Conservation (phyloP, 2,113 vertebrate species). For the Psittacara wagleri region DNA sequence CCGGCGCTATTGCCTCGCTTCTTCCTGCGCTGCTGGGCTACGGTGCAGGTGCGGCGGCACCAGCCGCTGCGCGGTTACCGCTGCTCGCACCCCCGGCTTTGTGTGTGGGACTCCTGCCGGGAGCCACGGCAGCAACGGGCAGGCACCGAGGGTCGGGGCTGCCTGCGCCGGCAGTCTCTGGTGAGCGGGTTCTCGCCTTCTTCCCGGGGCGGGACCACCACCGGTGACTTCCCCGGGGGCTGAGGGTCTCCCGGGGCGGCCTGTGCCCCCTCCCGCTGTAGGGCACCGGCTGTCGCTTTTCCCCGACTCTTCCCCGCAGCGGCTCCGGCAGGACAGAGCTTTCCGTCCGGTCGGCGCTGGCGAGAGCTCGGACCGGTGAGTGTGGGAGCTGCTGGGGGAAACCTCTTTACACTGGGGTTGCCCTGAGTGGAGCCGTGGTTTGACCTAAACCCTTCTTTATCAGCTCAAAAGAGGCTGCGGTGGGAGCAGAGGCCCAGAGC, state of each 20-base stretch:
- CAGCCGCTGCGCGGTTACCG: too few species aligned
- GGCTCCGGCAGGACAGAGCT: neutral
- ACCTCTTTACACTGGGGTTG: neutral
- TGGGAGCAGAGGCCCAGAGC: neutral
- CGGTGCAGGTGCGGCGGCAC: neutral
- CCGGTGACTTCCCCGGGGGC: neutral
- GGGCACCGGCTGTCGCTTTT: neutral
- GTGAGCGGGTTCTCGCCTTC: neutral
- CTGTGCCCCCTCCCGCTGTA: neutral
- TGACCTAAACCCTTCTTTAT: neutral
- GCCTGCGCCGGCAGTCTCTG: neutral
- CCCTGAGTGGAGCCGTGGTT: neutral
- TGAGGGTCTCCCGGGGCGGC: neutral
- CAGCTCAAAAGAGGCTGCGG: neutral
- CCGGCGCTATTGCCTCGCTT: neutral
- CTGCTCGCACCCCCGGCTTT: neutral
- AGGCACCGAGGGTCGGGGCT: neutral
- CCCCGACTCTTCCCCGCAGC: neutral
- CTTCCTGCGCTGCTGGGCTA: neutral
- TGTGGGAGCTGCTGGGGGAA: neutral
- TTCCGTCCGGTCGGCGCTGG: neutral
- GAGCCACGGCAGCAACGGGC: neutral
- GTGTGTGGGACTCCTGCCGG: neutral
- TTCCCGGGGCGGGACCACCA: neutral
- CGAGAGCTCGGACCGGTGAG: neutral